These are phyloP conservation scores for Nycticebus coucang DNA, from an alignment of 2,113 vertebrate species.

Conservation along the genomic window DNA sequence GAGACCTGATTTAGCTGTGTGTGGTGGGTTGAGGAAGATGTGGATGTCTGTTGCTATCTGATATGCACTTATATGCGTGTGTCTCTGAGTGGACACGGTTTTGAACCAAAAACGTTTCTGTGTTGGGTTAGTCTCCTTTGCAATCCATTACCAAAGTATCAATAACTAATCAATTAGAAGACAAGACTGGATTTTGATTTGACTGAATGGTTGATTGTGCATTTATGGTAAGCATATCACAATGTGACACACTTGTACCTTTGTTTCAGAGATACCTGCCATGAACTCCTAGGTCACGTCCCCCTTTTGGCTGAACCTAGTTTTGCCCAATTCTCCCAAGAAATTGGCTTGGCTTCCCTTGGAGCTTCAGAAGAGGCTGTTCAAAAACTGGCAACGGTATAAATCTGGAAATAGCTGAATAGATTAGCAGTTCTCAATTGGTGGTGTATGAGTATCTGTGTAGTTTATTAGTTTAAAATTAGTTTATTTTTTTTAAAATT, in stretches of 20 bases:
- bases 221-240: neutral
- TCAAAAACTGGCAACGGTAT: conserved; percentile 97
- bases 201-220: neutral
- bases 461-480: conserved; percentile 40
- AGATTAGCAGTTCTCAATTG: neutral
- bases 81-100: neutral
- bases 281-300: conserved; percentile 97
- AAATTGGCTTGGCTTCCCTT: conserved; percentile 97
- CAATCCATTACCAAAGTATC: neutral
- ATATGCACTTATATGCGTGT: neutral
- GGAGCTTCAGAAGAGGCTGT: conserved; percentile 97
- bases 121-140: conserved; percentile 3
- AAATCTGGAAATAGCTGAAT: conserved; percentile 56
- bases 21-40: neutral
- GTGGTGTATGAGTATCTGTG: neutral
- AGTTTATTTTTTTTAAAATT: conserved; percentile 12
- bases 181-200: conserved; percentile 18
- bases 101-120: neutral
- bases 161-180: neutral
- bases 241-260: conserved; percentile 52
- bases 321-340: conserved; percentile 99
- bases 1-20: neutral
- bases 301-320: conserved; percentile 97
- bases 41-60: neutral
- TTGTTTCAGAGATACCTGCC: conserved; percentile 94